phyloP scores from a whole-genome alignment of 2,888 invertebrate species.

The Tenthredo livida region DNA sequence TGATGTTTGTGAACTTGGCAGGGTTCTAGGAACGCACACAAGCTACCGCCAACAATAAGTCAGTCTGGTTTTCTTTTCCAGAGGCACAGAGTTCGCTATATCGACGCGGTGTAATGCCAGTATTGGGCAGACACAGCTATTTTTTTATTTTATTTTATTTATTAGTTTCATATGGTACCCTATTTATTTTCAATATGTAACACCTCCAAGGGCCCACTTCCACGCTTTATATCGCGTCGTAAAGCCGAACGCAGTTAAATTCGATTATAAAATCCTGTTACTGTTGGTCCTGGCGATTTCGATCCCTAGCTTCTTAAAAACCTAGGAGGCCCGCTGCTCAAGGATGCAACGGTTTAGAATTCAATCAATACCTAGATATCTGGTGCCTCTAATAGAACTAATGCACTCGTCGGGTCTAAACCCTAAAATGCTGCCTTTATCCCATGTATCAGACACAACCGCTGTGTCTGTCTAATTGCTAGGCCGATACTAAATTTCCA shows the following conservation, averaged over 20 bases:
- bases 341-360: neutral
- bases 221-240: conserved; percentile 40
- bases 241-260: neutral
- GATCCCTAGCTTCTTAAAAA: conserved; percentile 63
- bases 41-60: conserved; percentile 70
- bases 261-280: neutral
- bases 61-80: conserved; percentile 76
- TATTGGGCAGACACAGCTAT: conserved; percentile 76
- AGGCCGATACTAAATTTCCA: conserved; percentile 69
- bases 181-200: neutral
- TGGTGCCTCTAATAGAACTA: conserved; percentile 67
- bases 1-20: conserved; percentile 39
- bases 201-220: neutral
- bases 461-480: conserved; percentile 76
- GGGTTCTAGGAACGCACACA: conserved; percentile 68
- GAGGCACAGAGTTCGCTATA: conserved; percentile 75
- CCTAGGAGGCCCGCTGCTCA: neutral
- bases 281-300: conserved; percentile 36
- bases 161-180: conserved; percentile 33
- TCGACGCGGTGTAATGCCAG: conserved; percentile 74
- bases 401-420: conserved; percentile 73
- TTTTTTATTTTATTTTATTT: conserved; percentile 66
- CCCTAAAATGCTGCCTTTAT: conserved; percentile 75
- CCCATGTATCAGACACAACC: conserved; percentile 72
- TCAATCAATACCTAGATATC: conserved; percentile 53